A percentile compares a stretch with the other conserved stretches of the same genome.
These are phyloP conservation scores for Atta texana DNA, from an alignment of 1,140 invertebrate genomes.

Conservation along the genomic window DNA sequence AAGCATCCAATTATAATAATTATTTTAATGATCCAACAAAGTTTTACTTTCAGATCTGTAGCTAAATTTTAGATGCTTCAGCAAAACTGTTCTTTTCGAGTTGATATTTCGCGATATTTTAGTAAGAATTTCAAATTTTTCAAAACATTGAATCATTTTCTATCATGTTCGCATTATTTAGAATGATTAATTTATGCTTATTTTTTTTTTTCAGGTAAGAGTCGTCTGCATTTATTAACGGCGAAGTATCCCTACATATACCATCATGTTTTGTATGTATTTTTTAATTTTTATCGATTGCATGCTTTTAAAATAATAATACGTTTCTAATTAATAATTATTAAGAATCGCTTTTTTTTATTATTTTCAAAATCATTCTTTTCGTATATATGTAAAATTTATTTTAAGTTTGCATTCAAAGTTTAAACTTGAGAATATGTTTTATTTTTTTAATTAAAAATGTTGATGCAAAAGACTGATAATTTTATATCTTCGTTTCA, in stretches of 20 bases:
- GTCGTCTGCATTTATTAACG: not conserved
- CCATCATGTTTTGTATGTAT: not conserved
- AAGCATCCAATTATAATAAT: too few species aligned
- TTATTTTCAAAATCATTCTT: too few species aligned
- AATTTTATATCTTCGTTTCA: too few species aligned
- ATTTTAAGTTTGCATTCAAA: not conserved
- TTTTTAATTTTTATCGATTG: not conserved
- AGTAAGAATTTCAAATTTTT: constrained; percentile 22
- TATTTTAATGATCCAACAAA: too few species aligned
- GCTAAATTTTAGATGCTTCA: too few species aligned
- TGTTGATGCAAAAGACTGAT: too few species aligned
- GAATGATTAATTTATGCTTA: constrained; percentile 8
- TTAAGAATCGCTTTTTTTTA: constrained; percentile 8
- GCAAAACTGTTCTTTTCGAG: too few species aligned
- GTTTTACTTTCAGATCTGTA: too few species aligned
- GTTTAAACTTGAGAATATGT: not conserved
- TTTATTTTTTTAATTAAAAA: not conserved
- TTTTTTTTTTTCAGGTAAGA: constrained; percentile 71
- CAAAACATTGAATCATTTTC: not conserved
- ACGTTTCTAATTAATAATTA: not conserved
- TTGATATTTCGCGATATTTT: constrained; percentile 30
- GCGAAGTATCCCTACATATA: not conserved
- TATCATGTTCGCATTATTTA: not conserved
- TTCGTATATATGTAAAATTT: not conserved
- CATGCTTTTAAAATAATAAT: constrained; percentile 15